Evolutionary conservation across 2,888 invertebrate species (phyloP), one percentile per base, ranked within the genome.

Genomic region (Ennomos erosarius): DNA sequence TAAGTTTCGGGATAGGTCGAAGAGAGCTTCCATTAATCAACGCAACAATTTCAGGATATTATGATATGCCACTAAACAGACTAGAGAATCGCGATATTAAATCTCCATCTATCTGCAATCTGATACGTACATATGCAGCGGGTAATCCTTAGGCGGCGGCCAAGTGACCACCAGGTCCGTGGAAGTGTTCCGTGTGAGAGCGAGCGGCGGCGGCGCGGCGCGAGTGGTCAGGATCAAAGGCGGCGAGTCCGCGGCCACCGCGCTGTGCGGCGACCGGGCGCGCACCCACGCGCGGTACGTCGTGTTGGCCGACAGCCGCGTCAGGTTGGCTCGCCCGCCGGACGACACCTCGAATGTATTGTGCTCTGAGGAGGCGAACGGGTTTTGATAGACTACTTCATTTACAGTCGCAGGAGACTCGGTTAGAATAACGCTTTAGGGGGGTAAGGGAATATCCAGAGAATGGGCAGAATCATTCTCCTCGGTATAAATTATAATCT

Each of bases 241-340:
- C 1, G 90, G 84, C 64, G 95, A 96, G 71, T 95, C 94, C 1
- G 94, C 95, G 52, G 75, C 69, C 33, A 94, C 93, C 1, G 94
- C 90, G 57, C 93, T 95, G 71, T 95, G 94, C 50, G 94, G 93
- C 1, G 97, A 96, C 71, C 95, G 95, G 1, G 96, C 96, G 43
- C 95, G 93, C 38, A 97, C 95, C 94, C 95, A 96, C 40, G 97
- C 94, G 6, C 89, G 88, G 80, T 96, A 98, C 6, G 92, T 93
- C 49, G 95, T 95, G 68, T 94, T 94, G 0, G 96, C 95, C 1
- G 94, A 84, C 11, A 97, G 83, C 1, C 95, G 94, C 0, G 93
- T 90, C 42, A 97, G 78, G 12, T 93, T 87, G 45, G 88, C 81
- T 71, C 86, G 73, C 59, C 90, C 78, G 12, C 85, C 87, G 13